Evolutionary conservation across 2,113 vertebrate genomes (phyloP), one percentile per base, ranked within the genome.

Genomic region (Trogon melanurus): DNA sequence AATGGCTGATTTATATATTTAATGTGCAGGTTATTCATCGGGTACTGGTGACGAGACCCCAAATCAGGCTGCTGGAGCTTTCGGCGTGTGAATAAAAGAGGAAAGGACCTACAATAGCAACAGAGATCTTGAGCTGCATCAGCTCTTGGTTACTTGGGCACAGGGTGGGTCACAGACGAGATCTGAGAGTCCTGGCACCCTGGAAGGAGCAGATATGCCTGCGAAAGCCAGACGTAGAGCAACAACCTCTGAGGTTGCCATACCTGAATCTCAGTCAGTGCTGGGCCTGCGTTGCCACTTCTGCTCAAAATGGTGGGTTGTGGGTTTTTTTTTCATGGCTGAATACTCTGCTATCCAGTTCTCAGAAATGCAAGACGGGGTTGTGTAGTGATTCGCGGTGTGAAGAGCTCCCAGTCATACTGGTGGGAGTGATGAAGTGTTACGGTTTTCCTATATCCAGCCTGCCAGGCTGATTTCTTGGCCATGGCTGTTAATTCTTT

Each of bases 1-100:
- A 89, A 88, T 80, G 54, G 27, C 70, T 91, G 70, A 93, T 94
- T 95, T 88, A 74, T 96, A 32, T 72, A 54, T 93, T 88, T 93
- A 44, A 69, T 44, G 38, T 72, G n/a, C n/a, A 91, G 27, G 34
- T 56, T 95, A 88, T 86, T 65, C 80, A 76, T 56, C 2, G 3
- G 50, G 8, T 44, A 48, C 51, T 12, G n/a, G 6, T 2, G n/a
- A 56, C 0, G 0, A 84, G 21, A 38, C 22, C 29, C 30, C 32
- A 47, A 13, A 73, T 50, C 23, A 48, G 29, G 30, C 15, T 71
- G 51, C 20, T 29, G 72, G 67, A 76, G 21, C 10, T 72, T 61
- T 62, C 1, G 1, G 14, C 25, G 12, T 0, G 4, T 32, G 76
- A 45, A 32, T n/a, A 44, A 85, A 76, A 67, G 67, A 84, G 34